Base-by-base conservation (phyloP, 1,140 invertebrate species). In the Hycleus cichorii region DNA sequence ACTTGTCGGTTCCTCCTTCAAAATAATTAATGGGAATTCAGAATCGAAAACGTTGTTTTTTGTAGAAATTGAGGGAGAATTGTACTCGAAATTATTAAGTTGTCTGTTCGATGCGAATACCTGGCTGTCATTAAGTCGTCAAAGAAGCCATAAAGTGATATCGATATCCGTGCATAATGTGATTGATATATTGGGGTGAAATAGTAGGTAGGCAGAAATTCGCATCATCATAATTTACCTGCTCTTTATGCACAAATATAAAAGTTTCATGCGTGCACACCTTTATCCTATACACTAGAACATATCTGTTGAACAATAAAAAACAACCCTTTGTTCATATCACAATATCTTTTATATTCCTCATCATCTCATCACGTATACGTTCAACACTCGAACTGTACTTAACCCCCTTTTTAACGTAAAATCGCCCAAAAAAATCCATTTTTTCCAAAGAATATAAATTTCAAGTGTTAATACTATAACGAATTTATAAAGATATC, bases 161-260 rank as follows among this genome's bases (percentile, higher is more conserved):
- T 59, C 52, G 58, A 59, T 59, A 59, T 59, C 53, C 59, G 59
- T 57, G 50, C 49, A 53, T 57, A 57, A 57, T 57, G 39, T 60
- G 59, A 60, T 60, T 60, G 59, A 60, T 60, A 60, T 60, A 60
- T 60, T 51, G 46, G 52, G 52, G 52, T 56, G 52, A 2, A 32
- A 32, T 60, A 45, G 53, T 43, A 50, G 56, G 40, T 10, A 51
- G 47, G 11, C 18, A 60, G 39, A 56, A 45, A 42, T 47, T 39
- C 43, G 27, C 46, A 56, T 43, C 52, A 52, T 57, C 52, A 49
- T 55, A 40, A 50, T 45, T 57, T 60, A 60, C 59, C 59, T 60
- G 59, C 53, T 57, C 39, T 32, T 32, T 32, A 32, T 60, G 53
- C 58, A 60, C 58, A 60, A 60, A 60, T 44, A 60, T 44, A 60